Percentiles rank a stretch among this genome's conserved stretches.
Evolutionary conservation across 2,797 vertebrate species (phyloP).

Genomic region (Chaenodraco wilsoni): DNA sequence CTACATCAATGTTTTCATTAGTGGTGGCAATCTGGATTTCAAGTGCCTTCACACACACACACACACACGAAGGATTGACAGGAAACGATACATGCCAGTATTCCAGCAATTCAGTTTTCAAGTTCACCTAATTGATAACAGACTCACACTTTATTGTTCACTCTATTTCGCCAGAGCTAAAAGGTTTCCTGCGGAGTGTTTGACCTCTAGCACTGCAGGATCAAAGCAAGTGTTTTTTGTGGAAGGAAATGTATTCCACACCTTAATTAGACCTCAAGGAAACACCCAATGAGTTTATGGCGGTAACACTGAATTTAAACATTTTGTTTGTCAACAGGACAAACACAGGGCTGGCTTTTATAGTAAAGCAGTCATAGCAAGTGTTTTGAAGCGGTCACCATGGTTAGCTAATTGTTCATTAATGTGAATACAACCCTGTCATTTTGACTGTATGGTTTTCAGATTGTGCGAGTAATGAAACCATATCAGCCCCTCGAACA

Average conservation of each 20-base stretch:
- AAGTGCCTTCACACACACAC: not conserved
- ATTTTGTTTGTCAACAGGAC: too few relatives aligned
- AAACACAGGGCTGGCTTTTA: not conserved
- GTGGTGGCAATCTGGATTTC: not conserved
- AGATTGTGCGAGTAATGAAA: constrained; percentile 2
- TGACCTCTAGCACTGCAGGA: not conserved
- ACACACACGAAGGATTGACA: not conserved
- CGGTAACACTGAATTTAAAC: not conserved
- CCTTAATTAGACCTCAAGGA: not conserved
- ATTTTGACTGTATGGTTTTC: not conserved
- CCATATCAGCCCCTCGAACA: not conserved
- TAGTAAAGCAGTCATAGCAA: not conserved
- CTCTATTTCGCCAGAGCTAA: not conserved
- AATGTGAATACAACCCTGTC: not conserved
- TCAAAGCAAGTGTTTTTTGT: not conserved
- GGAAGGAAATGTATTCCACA: not conserved
- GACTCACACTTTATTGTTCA: not conserved
- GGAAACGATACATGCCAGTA: not conserved
- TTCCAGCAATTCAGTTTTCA: not conserved
- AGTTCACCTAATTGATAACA: not conserved
- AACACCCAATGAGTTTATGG: not conserved
- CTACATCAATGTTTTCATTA: not conserved
- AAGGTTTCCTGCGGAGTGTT: not conserved
- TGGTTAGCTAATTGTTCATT: not conserved
- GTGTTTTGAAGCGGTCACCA: not conserved